Base-by-base conservation (phyloP, 2,888 invertebrate genomes). In the Belgica antarctica region DNA sequence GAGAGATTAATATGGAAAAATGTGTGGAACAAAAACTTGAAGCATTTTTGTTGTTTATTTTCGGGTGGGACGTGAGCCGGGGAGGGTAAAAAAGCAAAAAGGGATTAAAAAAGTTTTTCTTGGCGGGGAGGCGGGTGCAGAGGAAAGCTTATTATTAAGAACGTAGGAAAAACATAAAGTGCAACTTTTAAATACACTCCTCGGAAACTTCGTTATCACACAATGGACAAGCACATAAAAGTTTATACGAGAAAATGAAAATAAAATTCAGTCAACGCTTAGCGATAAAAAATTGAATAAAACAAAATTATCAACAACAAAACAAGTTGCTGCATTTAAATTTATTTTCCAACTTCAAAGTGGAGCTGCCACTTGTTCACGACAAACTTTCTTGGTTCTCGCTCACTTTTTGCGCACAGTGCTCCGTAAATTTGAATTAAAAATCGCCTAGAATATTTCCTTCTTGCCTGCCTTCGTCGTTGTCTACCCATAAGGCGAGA, bases 1-100 rank as follows among this genome's bases (percentile, higher is more conserved):
- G 15, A 68, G 57, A 68, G 68, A 68, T 68, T 68, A 68, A 68
- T 28, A 57, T 57, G 41, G 25, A 47, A 57, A 31, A 68, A 41
- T n/a, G 17, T 66, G 28, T 68, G 24, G 22, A 15, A 52, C 3
- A n/a, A n/a, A 24, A 52, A n/a, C 17, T 52, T n/a, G 8, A 17
- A 52, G 34, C 34, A 52, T 52, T 52, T 52, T 57, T 68, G n/a
- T 28, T n/a, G 22, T 22, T 52, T 68, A 34, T 57, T 68, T 31
- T 52, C 28, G 15, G 47, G 31, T 57, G 31, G 36, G 19, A 12
- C n/a, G 8, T 61, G 61, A 4, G 12, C 17, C 3, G 52, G 22
- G 22, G 5, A 10, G 52, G 22, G 17, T 36, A 34, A 57, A 47
- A 12, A 19, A 28, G 24, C n/a, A n/a, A 47, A 66, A 34, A 66